Evolutionary conservation across 2,113 vertebrate species (phyloP).

Genomic region (Caloenas nicobarica): DNA sequence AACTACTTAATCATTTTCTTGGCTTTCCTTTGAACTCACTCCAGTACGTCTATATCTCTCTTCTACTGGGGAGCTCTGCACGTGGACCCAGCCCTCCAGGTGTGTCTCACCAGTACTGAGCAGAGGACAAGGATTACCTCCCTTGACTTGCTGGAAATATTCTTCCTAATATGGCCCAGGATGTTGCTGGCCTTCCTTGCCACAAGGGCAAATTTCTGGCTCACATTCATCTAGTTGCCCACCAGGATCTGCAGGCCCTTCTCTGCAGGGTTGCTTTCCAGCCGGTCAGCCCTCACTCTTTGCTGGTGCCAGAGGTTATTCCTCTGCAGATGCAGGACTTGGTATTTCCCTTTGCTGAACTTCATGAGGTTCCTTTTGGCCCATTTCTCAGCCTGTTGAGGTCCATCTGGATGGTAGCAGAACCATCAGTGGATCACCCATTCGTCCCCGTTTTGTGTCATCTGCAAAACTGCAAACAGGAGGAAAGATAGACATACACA

Average conservation of each 20-base stretch:
- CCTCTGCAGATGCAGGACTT: neutral
- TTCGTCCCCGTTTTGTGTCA: neutral
- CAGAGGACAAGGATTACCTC: neutral
- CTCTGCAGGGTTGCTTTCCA: neutral
- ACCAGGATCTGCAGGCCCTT: neutral
- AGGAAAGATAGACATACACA: neutral
- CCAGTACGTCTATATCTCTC: neutral
- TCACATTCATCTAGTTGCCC: neutral
- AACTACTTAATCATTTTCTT: neutral
- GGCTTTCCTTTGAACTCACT: neutral
- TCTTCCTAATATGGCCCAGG: neutral
- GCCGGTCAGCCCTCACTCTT: neutral
- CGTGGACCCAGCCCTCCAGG: neutral
- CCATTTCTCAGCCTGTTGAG: neutral
- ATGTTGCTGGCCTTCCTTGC: neutral
- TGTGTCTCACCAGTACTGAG: neutral
- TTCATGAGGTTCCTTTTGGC: neutral
- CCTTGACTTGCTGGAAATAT: accelerated
- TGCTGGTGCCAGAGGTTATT: neutral
- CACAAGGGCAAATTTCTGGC: neutral
- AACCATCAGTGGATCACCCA: neutral
- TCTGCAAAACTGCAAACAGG: neutral
- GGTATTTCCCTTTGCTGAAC: neutral
- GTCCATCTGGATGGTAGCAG: neutral
- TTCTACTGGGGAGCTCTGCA: neutral